Evolutionary conservation across 2,888 invertebrate species (phyloP).

Genomic region (Drosophila birchii): DNA sequence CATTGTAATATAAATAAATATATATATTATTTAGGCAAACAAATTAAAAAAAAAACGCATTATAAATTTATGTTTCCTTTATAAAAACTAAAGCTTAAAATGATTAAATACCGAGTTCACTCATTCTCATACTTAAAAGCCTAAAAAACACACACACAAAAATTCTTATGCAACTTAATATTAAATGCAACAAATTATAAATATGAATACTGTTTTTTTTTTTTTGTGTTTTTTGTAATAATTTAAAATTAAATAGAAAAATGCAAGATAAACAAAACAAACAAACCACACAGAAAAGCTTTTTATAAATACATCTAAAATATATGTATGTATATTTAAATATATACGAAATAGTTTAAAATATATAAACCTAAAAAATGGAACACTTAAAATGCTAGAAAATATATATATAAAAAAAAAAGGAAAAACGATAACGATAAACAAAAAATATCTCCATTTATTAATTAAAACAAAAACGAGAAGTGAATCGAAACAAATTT

Average conservation of each 20-base stretch:
- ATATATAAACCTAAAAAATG: slow-evolving; percentile 14
- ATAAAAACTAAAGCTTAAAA: slow-evolving; percentile 27
- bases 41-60: neutral
- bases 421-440: slow-evolving; percentile 11
- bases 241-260: slow-evolving; percentile 61
- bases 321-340: slow-evolving; percentile 48
- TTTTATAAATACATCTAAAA: slow-evolving; percentile 70
- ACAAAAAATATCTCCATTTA: slow-evolving; percentile 28
- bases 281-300: slow-evolving; percentile 69
- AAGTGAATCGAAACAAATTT: slow-evolving; percentile 37
- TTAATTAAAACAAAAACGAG: slow-evolving; percentile 24
- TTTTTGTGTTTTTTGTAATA: slow-evolving; percentile 22
- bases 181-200: slow-evolving; percentile 24
- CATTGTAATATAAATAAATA: slow-evolving; percentile 45
- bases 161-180: slow-evolving; percentile 25
- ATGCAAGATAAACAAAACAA: slow-evolving; percentile 54
- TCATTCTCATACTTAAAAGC: slow-evolving; percentile 14
- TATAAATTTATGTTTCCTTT: slow-evolving; percentile 18
- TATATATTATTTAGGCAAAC: slow-evolving; percentile 30
- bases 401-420: slow-evolving; percentile 16
- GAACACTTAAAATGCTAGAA: slow-evolving; percentile 33
- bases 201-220: slow-evolving; percentile 25
- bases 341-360: slow-evolving; percentile 41
- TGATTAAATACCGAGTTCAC: slow-evolving; percentile 16
- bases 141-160: slow-evolving; percentile 16